Conservation (phyloP, 2,888 invertebrate species). For the Rotaria sp. region DNA sequence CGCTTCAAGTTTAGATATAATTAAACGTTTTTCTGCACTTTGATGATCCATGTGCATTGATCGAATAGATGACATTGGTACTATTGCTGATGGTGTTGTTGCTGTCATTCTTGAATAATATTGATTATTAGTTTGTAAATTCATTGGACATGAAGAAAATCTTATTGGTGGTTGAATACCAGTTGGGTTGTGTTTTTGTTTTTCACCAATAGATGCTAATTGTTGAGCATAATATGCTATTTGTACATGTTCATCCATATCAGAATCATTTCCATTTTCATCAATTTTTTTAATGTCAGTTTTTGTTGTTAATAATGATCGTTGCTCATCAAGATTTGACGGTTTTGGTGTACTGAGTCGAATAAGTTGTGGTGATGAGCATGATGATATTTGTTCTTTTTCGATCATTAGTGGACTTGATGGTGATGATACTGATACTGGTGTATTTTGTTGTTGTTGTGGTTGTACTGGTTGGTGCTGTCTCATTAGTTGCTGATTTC, state of each 20-base stretch:
- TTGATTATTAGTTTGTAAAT: slow-evolving; percentile 12
- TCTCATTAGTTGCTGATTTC: not conserved
- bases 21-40: not conserved
- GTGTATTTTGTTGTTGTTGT: not conserved
- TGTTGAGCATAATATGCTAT: not conserved
- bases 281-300: not conserved
- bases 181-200: not conserved
- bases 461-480: not conserved
- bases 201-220: not conserved
- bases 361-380: not conserved
- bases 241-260: not conserved
- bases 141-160: slow-evolving; percentile 13
- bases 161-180: not conserved
- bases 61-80: not conserved
- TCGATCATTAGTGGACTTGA: slow-evolving; percentile 6
- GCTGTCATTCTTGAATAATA: not conserved
- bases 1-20: not conserved
- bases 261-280: not conserved
- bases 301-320: not conserved
- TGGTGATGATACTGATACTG: not conserved
- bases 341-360: not conserved
- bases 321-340: not conserved
- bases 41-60: not conserved
- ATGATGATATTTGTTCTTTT: not conserved
- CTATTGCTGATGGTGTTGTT: not conserved